A percentile compares a stretch with the other conserved stretches of the same genome.
Evolutionary conservation across 2,888 invertebrate genomes (phyloP).

Genomic region (Microctonus hyperodae): DNA sequence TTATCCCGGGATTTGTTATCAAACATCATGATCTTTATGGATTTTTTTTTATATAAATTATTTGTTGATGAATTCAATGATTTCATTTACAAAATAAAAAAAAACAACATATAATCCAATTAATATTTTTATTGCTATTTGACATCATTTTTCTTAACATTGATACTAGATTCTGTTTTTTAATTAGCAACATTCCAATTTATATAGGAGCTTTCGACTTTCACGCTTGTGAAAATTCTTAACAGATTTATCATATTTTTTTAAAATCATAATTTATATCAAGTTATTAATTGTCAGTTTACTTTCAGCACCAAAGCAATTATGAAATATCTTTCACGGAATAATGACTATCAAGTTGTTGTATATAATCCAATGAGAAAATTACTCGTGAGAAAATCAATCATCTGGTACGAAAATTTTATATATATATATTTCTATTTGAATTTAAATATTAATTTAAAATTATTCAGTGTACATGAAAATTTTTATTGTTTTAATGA

Average conservation of each 20-base stretch:
- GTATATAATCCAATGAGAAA: conserved; percentile 60
- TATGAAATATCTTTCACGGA: conserved; percentile 52
- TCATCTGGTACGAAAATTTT: conserved; percentile 53
- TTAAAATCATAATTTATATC: conserved; percentile 16
- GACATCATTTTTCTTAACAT: conserved; percentile 33
- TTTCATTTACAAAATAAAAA: not conserved
- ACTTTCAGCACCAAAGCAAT: conserved; percentile 51
- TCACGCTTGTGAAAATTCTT: not conserved
- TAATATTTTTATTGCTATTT: conserved; percentile 21
- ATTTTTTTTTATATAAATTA: not conserved
- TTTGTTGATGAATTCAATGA: not conserved
- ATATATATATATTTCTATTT: not conserved
- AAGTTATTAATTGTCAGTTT: conserved; percentile 12
- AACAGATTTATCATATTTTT: conserved; percentile 33
- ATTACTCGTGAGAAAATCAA: conserved; percentile 48
- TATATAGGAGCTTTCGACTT: not conserved
- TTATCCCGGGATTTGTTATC: conserved; percentile 31
- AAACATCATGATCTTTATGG: conserved; percentile 34
- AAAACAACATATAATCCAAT: conserved; percentile 28
- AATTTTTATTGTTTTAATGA: not conserved
- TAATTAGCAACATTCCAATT: conserved; percentile 42
- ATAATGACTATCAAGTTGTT: conserved; percentile 54
- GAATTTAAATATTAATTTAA: not conserved
- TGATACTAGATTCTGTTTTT: conserved; percentile 40
- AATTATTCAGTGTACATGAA: not conserved